A percentile compares a stretch with the other conserved stretches of the same genome.
Conservation (phyloP, 2,888 invertebrate species). For the Spisula subtruncata region DNA sequence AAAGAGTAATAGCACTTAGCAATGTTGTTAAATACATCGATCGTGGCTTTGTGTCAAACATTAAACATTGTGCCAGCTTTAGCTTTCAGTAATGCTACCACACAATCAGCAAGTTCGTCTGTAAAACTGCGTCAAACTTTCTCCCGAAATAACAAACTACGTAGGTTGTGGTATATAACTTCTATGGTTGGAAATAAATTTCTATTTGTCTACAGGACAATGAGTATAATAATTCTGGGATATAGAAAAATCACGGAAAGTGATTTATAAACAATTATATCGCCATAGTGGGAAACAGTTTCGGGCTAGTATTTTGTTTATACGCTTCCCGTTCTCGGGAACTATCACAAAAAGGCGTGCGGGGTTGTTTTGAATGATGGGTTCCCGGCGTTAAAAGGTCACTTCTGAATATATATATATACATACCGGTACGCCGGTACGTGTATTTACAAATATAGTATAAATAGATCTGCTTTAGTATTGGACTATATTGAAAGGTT, state of each 20-base stretch:
- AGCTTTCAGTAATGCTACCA: background rate
- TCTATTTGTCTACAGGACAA: background rate
- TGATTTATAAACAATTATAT: slow-evolving; percentile 9
- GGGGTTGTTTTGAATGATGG: no score
- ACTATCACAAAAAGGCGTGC: no score
- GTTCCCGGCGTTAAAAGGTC: no score
- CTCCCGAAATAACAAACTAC: background rate
- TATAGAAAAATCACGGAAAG: background rate
- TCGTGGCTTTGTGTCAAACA: slow-evolving; percentile 19
- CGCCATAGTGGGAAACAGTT: background rate
- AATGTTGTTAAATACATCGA: slow-evolving; percentile 45
- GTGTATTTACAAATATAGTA: no score
- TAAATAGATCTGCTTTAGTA: no score
- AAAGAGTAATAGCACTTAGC: slow-evolving; percentile 22
- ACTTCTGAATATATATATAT: no score
- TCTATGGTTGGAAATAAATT: slow-evolving; percentile 2
- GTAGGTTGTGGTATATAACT: background rate
- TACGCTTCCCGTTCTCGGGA: background rate
- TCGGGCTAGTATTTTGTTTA: background rate
- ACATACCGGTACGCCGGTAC: no score
- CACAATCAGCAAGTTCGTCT: background rate
- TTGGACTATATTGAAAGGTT: no score
- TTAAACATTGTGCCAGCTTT: background rate
- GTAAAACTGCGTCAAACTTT: slow-evolving; percentile 10
- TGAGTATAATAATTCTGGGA: background rate